These are phyloP conservation scores for Motacilla tschutschensis DNA, from an alignment of 2,113 vertebrate genomes.

Conservation along the genomic window DNA sequence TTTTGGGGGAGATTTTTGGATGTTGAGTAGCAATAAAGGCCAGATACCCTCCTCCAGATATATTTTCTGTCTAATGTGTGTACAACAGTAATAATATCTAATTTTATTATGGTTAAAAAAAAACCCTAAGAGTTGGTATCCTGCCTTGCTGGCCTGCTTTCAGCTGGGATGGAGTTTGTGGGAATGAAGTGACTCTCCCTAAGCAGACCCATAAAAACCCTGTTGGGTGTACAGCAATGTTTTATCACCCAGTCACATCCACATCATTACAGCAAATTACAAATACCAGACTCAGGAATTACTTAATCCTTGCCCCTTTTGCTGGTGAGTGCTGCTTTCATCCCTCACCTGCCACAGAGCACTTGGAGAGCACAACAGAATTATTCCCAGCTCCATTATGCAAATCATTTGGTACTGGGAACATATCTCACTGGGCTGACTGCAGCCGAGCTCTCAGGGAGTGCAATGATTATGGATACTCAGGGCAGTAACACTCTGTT, in stretches of 20 bases:
- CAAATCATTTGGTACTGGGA: neutral
- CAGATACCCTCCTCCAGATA: neutral
- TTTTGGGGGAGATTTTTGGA: neutral
- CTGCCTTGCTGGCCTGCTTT: neutral
- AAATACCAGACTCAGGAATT: neutral
- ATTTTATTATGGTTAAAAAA: neutral
- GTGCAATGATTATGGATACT: neutral
- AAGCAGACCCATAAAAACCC: neutral
- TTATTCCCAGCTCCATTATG: constrained; percentile 3
- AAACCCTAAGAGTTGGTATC: neutral
- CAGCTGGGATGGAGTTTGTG: neutral
- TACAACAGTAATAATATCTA: neutral
- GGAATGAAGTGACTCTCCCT: neutral
- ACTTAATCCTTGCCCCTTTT: neutral
- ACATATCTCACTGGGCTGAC: neutral
- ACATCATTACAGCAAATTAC: neutral
- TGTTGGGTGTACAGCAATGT: neutral
- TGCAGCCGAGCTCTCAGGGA: neutral
- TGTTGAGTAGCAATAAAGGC: neutral
- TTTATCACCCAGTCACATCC: neutral
- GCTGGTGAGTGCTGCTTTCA: neutral
- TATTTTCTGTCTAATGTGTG: neutral
- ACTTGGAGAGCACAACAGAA: neutral
- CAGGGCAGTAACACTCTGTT: neutral
- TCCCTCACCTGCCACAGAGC: neutral